Percentiles rank a stretch among this genome's conserved stretches.
Conservation (phyloP, 2,113 vertebrate genomes). For the Alouatta palliata region DNA sequence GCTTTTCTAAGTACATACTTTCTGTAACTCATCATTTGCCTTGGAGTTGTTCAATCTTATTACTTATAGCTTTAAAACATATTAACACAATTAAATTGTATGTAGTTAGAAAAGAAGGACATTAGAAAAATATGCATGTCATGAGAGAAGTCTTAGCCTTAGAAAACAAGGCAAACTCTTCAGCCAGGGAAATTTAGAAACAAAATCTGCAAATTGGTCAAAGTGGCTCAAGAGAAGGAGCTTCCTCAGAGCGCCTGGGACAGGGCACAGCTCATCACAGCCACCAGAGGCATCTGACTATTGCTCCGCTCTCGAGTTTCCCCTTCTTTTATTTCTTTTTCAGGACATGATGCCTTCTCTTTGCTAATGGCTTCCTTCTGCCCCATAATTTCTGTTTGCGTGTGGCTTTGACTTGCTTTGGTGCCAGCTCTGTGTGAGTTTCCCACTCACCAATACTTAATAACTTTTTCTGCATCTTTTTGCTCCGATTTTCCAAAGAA, state of each 20-base stretch:
- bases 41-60: not conserved
- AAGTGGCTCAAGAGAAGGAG: not conserved
- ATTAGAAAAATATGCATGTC: not conserved
- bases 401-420: not conserved
- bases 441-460: not conserved
- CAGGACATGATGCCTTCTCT: not conserved
- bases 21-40: not conserved
- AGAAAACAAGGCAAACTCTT: not conserved
- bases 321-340: not conserved
- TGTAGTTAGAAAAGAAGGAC: not conserved
- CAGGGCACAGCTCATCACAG: rapidly evolving
- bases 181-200: not conserved
- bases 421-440: not conserved
- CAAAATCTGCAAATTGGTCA: not conserved
- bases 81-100: not conserved
- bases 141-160: not conserved
- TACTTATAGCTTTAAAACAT: not conserved
- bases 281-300: rapidly evolving
- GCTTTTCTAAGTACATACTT: not conserved
- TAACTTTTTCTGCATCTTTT: not conserved
- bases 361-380: not conserved
- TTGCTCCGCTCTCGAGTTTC: rapidly evolving
- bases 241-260: not conserved
- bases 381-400: not conserved
- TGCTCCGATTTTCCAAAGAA: not conserved